These are phyloP conservation scores for Rhea americana DNA, from an alignment of 2,113 vertebrate genomes.

Conservation along the genomic window DNA sequence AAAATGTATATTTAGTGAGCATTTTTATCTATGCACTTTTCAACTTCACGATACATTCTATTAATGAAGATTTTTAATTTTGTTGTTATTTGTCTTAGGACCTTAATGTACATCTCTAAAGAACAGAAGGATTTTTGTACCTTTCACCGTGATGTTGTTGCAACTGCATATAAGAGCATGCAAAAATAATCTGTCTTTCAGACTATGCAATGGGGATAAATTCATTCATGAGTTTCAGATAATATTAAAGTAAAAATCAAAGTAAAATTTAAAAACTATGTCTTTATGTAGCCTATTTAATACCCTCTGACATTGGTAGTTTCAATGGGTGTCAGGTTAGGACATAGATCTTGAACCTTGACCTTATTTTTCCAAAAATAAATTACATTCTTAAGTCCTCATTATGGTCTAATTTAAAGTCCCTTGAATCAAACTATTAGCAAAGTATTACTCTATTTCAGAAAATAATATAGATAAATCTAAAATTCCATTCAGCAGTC, in stretches of 20 bases:
- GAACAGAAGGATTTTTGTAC: background rate
- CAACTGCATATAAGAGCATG: background rate
- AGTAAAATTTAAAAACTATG: background rate
- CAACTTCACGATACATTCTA: no score
- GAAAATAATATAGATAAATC: constrained; percentile 54
- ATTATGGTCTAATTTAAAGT: constrained; percentile 50
- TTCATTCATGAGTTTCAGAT: background rate
- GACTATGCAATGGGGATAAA: background rate
- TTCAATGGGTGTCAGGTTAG: background rate
- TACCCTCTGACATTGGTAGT: constrained; percentile 13
- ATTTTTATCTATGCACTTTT: background rate
- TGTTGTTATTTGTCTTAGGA: background rate
- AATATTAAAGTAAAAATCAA: background rate
- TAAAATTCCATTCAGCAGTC: constrained; percentile 29
- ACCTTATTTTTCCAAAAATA: constrained; percentile 39
- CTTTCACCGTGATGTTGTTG: background rate
- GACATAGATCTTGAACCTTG: constrained; percentile 18
- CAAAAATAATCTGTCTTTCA: background rate
- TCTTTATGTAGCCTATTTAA: background rate
- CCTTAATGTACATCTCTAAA: background rate
- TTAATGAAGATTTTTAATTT: no score
- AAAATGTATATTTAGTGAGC: constrained; percentile 14
- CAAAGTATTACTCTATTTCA: constrained; percentile 47
- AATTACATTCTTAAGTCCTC: constrained; percentile 35
- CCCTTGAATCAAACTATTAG: constrained; percentile 33